Evolutionary conservation across 2,888 invertebrate genomes (phyloP), one percentile per base, ranked within the genome.

Genomic region (Caenorhabditis sp.): DNA sequence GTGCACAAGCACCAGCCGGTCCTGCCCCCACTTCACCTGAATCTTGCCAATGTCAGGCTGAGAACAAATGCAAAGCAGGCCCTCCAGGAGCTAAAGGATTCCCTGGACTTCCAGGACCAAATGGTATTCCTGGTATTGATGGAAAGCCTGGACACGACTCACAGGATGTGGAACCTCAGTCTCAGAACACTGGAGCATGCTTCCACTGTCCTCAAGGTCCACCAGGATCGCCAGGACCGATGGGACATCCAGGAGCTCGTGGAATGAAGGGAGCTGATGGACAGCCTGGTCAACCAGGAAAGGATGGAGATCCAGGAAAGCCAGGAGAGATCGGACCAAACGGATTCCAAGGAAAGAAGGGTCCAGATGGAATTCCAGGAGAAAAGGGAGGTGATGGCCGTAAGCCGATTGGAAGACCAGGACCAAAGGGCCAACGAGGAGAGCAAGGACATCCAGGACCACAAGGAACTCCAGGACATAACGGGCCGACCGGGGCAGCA

Each of bases 261-360:
- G 87, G 87, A 81, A 77, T 85, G 84, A 75, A 70, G 24, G 87
- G 87, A 49, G 68, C 85, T 8, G 84, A 80, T 47, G 87, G 87
- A 12, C 85, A 85, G 44, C 80, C 28, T 51, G 87, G 86, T 12
- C 72, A 69, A 31, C 28, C 68, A 12, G 87, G 87, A 31, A 85
- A 84, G 58, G 86, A 86, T 47, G 87, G 87, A 51, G 63, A 81
- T 41, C 86, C 87, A n/a, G 87, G 87, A 68, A 84, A 86, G 26
- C 85, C 86, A n/a, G 87, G 87, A 51, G 85, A 85, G 22, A 83
- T 83, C 49, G 87, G 87, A 68, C 80, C 85, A 24, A 59, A 19
- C 5, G 87, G 87, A 70, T 59, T 74, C 19, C 66, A 75, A 44
- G 87, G 87, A 16, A 84, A 84, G 44, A 44, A 58, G 10, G 86